phyloP scores from a whole-genome alignment of 2,888 invertebrate species.

The Lymantria dispar region DNA sequence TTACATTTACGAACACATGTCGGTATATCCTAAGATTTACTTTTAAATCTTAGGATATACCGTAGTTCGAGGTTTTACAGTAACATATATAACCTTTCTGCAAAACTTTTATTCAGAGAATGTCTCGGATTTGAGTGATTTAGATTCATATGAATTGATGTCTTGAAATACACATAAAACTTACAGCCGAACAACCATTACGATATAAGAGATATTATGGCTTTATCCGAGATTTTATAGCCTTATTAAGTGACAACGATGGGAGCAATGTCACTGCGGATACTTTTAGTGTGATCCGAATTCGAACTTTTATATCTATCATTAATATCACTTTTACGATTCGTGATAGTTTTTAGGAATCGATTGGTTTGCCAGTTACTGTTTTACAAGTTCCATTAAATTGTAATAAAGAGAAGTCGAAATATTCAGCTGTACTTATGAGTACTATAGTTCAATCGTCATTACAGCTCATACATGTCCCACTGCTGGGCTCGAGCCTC shows the following conservation, averaged over 20 bases:
- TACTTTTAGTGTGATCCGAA: constrained; percentile 43
- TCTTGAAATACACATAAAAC: constrained; percentile 45
- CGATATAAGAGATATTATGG: constrained; percentile 60
- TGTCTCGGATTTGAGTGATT: not conserved
- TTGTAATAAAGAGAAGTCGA: no score
- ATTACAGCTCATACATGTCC: no score
- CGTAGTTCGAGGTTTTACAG: no score
- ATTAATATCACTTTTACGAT: constrained; percentile 35
- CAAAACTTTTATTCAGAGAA: not conserved
- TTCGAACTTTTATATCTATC: constrained; percentile 27
- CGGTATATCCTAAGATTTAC: no score
- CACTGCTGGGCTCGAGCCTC: no score
- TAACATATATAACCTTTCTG: not conserved
- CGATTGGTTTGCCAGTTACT: no score
- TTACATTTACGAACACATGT: no score
- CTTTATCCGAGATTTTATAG: constrained; percentile 62
- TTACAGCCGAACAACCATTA: constrained; percentile 55
- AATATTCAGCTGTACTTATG: no score
- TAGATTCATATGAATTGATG: constrained; percentile 28
- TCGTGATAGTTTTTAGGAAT: constrained; percentile 25
- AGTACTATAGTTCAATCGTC: no score
- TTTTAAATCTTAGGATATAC: no score
- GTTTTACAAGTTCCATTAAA: no score
- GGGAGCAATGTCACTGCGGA: constrained; percentile 43
- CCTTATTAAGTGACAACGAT: constrained; percentile 59